Base-by-base conservation (phyloP, 1,140 invertebrate species). In the Psix sp. region DNA sequence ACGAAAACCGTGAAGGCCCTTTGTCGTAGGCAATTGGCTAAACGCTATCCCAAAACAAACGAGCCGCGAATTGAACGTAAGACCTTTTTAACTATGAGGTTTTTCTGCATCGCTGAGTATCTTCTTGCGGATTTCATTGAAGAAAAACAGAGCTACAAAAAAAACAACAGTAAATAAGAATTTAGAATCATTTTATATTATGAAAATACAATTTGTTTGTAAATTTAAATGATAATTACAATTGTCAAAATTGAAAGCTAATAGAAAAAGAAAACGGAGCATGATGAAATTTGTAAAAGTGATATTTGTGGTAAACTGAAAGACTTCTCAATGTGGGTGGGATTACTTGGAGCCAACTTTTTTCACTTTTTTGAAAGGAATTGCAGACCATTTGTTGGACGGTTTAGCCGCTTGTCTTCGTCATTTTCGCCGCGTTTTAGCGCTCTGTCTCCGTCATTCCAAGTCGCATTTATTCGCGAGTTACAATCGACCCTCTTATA, bases 11-110 rank as follows among this genome's bases (percentile, higher is more conserved):
- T 72, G 77, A 77, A 72, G 76, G 71, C 72, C 77, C 79, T 84
- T 83, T 84, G 82, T 83, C 82, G 80, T 35, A 81, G 81, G 75
- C 83, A 84, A 84, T 84, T 84, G 83, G 79, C 80, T 84, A 82
- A 83, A 82, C 82, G 77, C 62, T 81, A 71, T 74, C 68, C 77
- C 76, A 74, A 81, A 83, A 83, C 77, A 78, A 80, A 77, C 76
- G 77, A 78, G 49, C 56, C 45, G 39, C 65, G 72, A 74, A 62
- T 74, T 57, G 49, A 51, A 49, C 59, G 39, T 60, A 68, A 68
- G 65, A 74, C 46, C 65, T 65, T 62, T 59, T 65, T 63, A 57
- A 60, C 54, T n/a, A n/a, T 35, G 36, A 42, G 49, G n/a, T 49
- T 62, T 74, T 45, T 43, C 63, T 14, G 45, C 29, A 3, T n/a